Evolutionary conservation across 2,888 invertebrate species (phyloP), one percentile per base, ranked within the genome.

Genomic region (Lysandra coridon): DNA sequence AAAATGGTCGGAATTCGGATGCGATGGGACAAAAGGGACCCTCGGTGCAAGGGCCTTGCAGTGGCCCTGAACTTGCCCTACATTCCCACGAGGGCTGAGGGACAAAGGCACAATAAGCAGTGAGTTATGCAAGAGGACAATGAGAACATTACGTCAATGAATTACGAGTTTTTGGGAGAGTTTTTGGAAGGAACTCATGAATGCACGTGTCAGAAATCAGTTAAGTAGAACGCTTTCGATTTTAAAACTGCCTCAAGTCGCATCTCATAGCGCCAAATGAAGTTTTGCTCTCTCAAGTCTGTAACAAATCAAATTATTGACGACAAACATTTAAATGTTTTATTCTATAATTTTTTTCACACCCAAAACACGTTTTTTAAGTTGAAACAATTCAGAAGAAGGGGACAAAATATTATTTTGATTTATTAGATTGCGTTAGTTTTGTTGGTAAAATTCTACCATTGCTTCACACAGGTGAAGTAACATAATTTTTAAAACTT

Each of bases 61-160:
- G 81, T 79, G 84, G 83, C 89, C 89, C 84, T 93, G 93, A 94
- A 92, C 94, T 93, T 94, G 92, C 88, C 92, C 91, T 84, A 92
- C 84, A 88, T 93, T 93, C 93, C 89, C 94, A 94, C 93, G 92
- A 83, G 85, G 86, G 86, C 86, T 85, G 84, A 84, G 84, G 80
- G 80, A 86, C 87, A 88, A 89, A 91, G 87, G 87, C 84, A 82
- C 80, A 83, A 81, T 83, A 80, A 86, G 82, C 83, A 83, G 83
- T 87, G 83, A 80, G 80, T 82, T 80, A 81, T 82, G 83, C 80
- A 81, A 81, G 80, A 78, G 78, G 44, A 69, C 49, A 64, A 40
- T 69, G 33, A 33, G 69, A 33, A 69, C 33, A 69, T 69, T 69
- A 69, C 33, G 33, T 69, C 69, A 69, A 14, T 69, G 69, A 69